Conservation (phyloP, 2,797 vertebrate genomes). For the Adelosebastes latens region DNA sequence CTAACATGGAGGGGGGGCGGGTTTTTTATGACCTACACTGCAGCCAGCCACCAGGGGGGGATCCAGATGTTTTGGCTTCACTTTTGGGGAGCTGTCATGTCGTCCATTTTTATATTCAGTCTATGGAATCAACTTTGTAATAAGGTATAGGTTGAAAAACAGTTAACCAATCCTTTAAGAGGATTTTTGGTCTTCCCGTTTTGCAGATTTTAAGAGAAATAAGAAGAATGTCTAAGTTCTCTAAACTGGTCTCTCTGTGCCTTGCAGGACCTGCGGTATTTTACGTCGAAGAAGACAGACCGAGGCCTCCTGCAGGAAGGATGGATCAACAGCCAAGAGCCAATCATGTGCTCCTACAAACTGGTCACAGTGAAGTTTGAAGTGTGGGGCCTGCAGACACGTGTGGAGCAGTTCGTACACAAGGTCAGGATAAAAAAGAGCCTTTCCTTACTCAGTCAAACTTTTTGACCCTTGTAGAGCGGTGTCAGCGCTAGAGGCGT, state of each 20-base stretch:
- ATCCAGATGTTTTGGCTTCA: no score
- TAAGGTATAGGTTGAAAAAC: not conserved
- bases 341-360: conserved; percentile 92
- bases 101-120: no score
- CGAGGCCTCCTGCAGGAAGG: conserved; percentile 84
- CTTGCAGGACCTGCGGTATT: conserved; percentile 83
- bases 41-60: no score
- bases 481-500: not conserved
- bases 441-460: not conserved
- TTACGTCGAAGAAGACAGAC: conserved; percentile 84
- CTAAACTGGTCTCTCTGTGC: not conserved
- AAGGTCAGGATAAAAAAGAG: conserved; percentile 77
- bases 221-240: not conserved
- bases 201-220: not conserved
- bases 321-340: conserved; percentile 82
- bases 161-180: no score
- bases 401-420: conserved; percentile 90
- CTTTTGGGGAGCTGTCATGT: no score
- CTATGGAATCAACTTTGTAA: no score
- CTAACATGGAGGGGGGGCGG: no score
- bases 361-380: conserved; percentile 90
- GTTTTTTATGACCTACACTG: no score
- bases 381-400: conserved; percentile 89
- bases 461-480: not conserved
- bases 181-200: not conserved